Evolutionary conservation across 2,797 vertebrate genomes (phyloP).

Genomic region (Manis crassicaudata): DNA sequence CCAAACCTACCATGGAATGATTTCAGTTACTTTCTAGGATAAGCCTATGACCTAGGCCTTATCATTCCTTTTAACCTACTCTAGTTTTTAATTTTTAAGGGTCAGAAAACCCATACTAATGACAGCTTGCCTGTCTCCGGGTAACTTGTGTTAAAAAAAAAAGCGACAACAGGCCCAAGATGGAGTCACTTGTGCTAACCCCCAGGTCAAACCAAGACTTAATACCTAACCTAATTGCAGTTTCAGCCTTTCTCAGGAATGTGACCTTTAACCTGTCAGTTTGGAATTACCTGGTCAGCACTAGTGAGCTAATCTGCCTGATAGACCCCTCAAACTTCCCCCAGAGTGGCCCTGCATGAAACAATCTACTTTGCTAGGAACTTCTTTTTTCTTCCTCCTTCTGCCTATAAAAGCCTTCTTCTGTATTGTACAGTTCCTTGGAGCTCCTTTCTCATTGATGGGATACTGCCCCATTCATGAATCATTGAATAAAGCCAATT

Average conservation of each 20-base stretch:
- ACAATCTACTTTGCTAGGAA: not conserved
- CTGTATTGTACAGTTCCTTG: not conserved
- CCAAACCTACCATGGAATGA: not conserved
- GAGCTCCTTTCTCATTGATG: not conserved
- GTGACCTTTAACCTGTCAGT: not conserved
- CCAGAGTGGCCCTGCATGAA: not conserved
- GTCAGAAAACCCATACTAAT: not conserved
- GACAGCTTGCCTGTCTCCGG: not conserved
- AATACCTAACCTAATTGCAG: not conserved
- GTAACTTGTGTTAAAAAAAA: not conserved
- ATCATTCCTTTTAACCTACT: not conserved
- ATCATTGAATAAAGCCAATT: not conserved
- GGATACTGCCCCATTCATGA: not conserved
- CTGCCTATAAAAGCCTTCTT: not conserved
- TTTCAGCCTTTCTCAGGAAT: not conserved
- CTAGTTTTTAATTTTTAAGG: not conserved
- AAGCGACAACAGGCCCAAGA: not conserved
- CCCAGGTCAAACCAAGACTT: not conserved
- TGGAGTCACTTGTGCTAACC: not conserved
- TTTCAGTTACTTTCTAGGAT: not conserved
- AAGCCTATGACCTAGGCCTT: not conserved
- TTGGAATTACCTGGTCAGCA: not conserved
- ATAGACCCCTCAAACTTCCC: not conserved
- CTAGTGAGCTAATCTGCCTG: not conserved
- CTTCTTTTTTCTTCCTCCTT: not conserved